Conservation (phyloP, 2,113 vertebrate species). For the Natator depressus region DNA sequence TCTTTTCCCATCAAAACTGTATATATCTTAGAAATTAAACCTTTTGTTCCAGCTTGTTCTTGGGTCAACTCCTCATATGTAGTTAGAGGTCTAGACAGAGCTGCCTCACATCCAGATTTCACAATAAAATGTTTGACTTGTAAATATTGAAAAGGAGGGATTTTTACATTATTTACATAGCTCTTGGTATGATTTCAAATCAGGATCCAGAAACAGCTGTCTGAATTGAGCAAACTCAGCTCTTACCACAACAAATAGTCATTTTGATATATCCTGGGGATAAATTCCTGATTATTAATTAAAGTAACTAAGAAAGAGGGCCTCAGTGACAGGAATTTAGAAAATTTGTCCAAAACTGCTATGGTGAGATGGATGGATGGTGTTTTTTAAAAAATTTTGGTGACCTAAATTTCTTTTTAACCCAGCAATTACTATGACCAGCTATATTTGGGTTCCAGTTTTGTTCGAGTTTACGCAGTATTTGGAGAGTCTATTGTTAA, state of each 20-base stretch:
- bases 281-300: too few relatives aligned
- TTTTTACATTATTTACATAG: too few relatives aligned
- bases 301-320: too few relatives aligned
- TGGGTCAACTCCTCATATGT: not conserved
- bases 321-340: too few relatives aligned
- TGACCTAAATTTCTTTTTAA: not conserved
- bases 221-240: too few relatives aligned
- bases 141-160: too few relatives aligned
- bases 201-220: too few relatives aligned
- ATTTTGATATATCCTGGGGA: too few relatives aligned
- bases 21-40: not conserved
- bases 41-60: not conserved
- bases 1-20: not conserved
- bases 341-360: too few relatives aligned
- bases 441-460: not conserved
- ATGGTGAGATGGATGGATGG: too few relatives aligned
- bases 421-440: not conserved
- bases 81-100: not conserved
- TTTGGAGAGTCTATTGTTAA: not conserved
- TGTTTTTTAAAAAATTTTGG: not conserved
- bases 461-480: not conserved
- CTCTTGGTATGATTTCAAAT: too few relatives aligned
- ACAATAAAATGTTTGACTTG: not conserved
- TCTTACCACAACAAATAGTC: too few relatives aligned
- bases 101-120: not conserved